Conservation (phyloP, 2,113 vertebrate genomes). For the Spheniscus mendiculus region DNA sequence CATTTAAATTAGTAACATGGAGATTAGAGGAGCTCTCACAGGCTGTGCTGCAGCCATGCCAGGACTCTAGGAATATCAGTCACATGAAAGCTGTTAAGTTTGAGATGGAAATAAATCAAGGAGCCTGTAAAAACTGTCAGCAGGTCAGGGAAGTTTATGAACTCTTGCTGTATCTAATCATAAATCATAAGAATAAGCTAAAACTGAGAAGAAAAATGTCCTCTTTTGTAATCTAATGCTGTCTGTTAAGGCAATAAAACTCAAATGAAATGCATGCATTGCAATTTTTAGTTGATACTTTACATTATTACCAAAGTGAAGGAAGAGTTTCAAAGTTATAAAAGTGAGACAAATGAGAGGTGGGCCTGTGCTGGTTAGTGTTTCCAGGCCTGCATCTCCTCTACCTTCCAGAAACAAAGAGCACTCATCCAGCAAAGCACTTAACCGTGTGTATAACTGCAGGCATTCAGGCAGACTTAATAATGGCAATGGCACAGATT, state of each 20-base stretch:
- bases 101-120: constrained; percentile 88
- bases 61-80: constrained; percentile 83
- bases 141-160: constrained; percentile 90
- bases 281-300: constrained; percentile 85
- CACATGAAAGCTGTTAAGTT: constrained; percentile 88
- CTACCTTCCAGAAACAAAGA: constrained; percentile 15
- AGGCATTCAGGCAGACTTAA: background rate
- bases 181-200: constrained; percentile 89
- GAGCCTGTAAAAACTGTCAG: constrained; percentile 87
- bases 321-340: constrained; percentile 78
- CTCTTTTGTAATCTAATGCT: constrained; percentile 87
- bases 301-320: constrained; percentile 83
- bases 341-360: constrained; percentile 74
- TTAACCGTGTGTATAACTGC: background rate
- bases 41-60: constrained; percentile 74
- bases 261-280: constrained; percentile 85
- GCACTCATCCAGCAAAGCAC: background rate
- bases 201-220: constrained; percentile 85
- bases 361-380: background rate
- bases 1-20: constrained; percentile 86
- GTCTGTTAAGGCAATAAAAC: constrained; percentile 87
- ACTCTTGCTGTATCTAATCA: constrained; percentile 85
- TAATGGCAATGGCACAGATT: background rate
- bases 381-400: background rate
- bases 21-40: constrained; percentile 80